phyloP scores from a whole-genome alignment of 2,113 vertebrate genomes.

The Macrotus californicus region DNA sequence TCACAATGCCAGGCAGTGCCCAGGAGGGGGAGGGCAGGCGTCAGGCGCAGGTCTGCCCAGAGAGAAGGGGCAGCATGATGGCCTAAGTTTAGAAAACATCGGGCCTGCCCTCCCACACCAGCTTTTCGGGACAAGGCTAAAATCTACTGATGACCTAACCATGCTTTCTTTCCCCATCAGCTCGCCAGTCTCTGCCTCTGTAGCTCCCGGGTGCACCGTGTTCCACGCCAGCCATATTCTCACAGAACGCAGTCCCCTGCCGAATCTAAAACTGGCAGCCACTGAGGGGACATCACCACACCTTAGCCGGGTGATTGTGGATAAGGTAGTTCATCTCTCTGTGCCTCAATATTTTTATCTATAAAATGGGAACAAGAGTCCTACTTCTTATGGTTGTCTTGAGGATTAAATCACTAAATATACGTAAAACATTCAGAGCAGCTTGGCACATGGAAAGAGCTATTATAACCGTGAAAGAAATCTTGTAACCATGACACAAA shows the following conservation, averaged over 20 bases:
- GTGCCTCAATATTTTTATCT: background rate
- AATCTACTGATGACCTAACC: background rate
- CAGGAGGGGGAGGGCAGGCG: fast-evolving
- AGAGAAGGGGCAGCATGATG: background rate
- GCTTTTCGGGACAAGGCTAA: background rate
- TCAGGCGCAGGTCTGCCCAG: background rate
- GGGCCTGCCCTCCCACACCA: background rate
- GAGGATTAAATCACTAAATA: background rate
- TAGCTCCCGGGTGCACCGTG: fast-evolving
- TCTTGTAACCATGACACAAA: background rate
- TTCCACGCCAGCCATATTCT: background rate
- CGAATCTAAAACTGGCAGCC: background rate
- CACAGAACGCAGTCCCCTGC: background rate
- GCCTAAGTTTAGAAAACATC: background rate
- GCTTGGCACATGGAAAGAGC: background rate
- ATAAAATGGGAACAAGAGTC: background rate
- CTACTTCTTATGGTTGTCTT: background rate
- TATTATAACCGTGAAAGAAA: background rate
- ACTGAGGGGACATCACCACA: no score
- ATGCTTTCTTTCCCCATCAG: background rate
- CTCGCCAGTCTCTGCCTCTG: background rate
- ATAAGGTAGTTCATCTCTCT: background rate
- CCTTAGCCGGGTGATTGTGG: background rate
- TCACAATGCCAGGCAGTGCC: background rate
- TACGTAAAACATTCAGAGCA: background rate